Base-by-base conservation (phyloP, 1,140 invertebrate species). In the Solenopsis invicta region DNA sequence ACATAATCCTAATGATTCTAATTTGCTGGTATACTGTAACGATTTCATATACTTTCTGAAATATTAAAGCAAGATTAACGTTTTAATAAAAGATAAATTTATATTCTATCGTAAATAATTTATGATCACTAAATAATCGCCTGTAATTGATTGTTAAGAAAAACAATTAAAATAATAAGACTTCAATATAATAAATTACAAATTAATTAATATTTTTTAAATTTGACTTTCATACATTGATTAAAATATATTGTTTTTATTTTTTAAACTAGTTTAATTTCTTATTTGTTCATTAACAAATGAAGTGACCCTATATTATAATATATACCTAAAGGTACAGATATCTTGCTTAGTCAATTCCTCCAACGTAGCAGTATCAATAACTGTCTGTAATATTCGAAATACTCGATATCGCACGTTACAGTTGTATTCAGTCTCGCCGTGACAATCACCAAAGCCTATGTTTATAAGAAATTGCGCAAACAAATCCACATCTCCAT, bases 1-100 rank as follows among this genome's bases (percentile, higher is more conserved):
- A 48, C 82, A 88, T 41, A 95, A 86, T 56, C 95, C 95, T n/a
- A 95, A 89, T n/a, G 87, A 91, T 90, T 96, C 94, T 12, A 96
- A 81, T 90, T 94, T 94, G n/a, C 90, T 92, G 29, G 95, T 64
- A 71, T 95, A 95, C 54, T 92, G 87, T 50, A 96, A 87, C 29
- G 90, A 89, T 81, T 94, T 92, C 85, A 95, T 92, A 21, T 93
- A 90, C 52, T 93, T 87, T 62, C 95, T 95, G 85, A 75, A 91
- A 89, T 77, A 84, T n/a, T 16, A 37, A 76, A 74, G 1, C 24
- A 1, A 66, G 64, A 86, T 52, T 59, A 81, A 64, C 16, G 4
- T 37, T 56, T 61, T 50, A 59, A 16, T 5, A 37, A 13, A 18
- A 34, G 12, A 52, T 21, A 59, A 41, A 74, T 74, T 8, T 34